Percentiles rank a stretch among this genome's conserved stretches.
phyloP scores from a whole-genome alignment of 2,888 invertebrate genomes.

The Ernsta delagoae region DNA sequence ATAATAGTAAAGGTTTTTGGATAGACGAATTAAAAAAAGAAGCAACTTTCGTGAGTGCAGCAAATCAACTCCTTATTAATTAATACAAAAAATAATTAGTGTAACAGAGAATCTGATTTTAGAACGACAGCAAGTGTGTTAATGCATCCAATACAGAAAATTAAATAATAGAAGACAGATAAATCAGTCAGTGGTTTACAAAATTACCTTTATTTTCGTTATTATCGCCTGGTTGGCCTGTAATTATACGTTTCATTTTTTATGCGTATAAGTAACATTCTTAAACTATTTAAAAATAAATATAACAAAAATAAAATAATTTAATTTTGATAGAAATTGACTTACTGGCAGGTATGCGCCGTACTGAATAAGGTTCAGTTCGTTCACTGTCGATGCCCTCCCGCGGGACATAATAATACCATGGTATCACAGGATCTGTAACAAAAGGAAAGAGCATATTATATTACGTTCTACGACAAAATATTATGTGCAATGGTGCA shows the following conservation, averaged over 20 bases:
- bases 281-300: no score
- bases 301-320: no score
- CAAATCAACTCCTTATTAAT: neutral
- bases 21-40: no score
- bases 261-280: neutral
- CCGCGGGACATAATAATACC: constrained; percentile 95
- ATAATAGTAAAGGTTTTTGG: no score
- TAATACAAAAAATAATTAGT: neutral
- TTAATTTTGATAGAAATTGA: neutral
- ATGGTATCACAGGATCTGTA: constrained; percentile 95
- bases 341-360: constrained; percentile 86
- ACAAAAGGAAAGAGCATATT: constrained; percentile 36
- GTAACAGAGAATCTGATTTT: neutral
- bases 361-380: constrained; percentile 87
- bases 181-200: constrained; percentile 48
- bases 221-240: constrained; percentile 76
- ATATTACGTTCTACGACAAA: no score
- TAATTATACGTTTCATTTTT: constrained; percentile 46
- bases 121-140: constrained; percentile 13
- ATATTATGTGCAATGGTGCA: no score
- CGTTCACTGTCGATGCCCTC: constrained; percentile 90
- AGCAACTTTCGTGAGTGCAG: neutral
- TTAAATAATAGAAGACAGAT: constrained; percentile 40
- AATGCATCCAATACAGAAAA: constrained; percentile 28
- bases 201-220: constrained; percentile 74